These are phyloP conservation scores for Palythoa heliodiscus DNA, from an alignment of 92 coral and sea anemone species.

Conservation along the genomic window DNA sequence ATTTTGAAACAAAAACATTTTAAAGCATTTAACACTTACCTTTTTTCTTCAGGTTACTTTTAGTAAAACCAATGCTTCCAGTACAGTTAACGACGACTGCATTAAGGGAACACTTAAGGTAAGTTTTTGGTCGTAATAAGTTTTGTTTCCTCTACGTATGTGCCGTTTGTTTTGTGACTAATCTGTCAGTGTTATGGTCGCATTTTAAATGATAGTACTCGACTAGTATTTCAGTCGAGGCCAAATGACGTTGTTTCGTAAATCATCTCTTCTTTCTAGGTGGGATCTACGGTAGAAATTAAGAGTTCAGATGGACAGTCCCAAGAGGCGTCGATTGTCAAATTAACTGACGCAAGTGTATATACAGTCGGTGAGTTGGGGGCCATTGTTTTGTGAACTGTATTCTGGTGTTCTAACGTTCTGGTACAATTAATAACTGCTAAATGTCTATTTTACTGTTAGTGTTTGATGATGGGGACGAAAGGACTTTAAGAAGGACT, in stretches of 20 bases:
- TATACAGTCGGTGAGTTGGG: conserved; percentile 90
- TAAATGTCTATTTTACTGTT: neutral
- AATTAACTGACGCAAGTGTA: conserved; percentile 95
- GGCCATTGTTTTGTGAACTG: conserved; percentile 16
- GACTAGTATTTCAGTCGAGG: neutral
- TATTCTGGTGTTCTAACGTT: neutral
- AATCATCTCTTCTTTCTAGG: conserved; percentile 53
- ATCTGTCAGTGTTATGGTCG: neutral
- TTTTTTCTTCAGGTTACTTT: conserved; percentile 72
- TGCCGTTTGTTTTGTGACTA: conserved; percentile 1
- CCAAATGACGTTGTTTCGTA: conserved; percentile 1
- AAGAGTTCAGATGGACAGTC: conserved; percentile 84
- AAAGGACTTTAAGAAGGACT: conserved; percentile 90
- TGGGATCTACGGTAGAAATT: conserved; percentile 81
- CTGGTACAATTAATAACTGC: neutral
- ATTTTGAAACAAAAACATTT: conserved; percentile 28
- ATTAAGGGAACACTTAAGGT: conserved; percentile 90
- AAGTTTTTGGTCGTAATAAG: conserved; percentile 30
- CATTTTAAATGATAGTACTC: neutral
- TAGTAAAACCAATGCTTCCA: conserved; percentile 80
- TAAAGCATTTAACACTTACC: neutral
- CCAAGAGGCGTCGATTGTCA: conserved; percentile 80
- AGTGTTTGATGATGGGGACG: conserved; percentile 99
- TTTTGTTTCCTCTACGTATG: neutral
- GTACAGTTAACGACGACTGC: conserved; percentile 90